A percentile compares a stretch with the other conserved stretches of the same genome.
Conservation (phyloP, 2,888 invertebrate genomes). For the Hymenopus coronatus region DNA sequence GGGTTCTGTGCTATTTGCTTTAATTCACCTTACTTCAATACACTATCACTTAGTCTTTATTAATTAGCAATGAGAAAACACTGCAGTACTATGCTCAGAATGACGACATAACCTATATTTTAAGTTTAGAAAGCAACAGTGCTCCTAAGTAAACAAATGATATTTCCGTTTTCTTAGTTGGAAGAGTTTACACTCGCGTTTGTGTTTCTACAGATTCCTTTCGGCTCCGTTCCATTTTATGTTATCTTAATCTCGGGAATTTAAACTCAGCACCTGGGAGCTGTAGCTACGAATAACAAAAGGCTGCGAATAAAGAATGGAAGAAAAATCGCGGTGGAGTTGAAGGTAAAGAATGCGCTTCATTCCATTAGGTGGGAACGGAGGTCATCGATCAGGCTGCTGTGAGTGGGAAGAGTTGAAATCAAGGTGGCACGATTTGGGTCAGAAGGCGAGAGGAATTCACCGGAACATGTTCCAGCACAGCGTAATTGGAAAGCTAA, state of each 20-base stretch:
- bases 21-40: no score
- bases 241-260: slow-evolving; percentile 10
- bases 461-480: not conserved
- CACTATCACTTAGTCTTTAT: no score
- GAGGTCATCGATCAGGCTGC: not conserved
- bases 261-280: slow-evolving; percentile 9
- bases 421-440: not conserved
- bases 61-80: no score
- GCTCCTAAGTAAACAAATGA: not conserved
- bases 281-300: not conserved
- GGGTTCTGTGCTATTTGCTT: no score
- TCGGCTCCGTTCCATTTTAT: not conserved
- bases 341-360: slow-evolving; percentile 14
- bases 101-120: no score
- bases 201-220: not conserved
- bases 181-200: not conserved
- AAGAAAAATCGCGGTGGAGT: slow-evolving; percentile 2
- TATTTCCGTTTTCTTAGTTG: not conserved
- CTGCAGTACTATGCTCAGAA: no score
- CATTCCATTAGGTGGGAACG: not conserved
- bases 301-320: slow-evolving; percentile 4
- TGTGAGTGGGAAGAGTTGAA: not conserved
- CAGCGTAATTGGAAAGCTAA: slow-evolving; percentile 10
- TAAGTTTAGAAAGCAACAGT: no score
- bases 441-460: not conserved